phyloP scores from a whole-genome alignment of 2,797 vertebrate species.

The Pachyuromys duprasi region DNA sequence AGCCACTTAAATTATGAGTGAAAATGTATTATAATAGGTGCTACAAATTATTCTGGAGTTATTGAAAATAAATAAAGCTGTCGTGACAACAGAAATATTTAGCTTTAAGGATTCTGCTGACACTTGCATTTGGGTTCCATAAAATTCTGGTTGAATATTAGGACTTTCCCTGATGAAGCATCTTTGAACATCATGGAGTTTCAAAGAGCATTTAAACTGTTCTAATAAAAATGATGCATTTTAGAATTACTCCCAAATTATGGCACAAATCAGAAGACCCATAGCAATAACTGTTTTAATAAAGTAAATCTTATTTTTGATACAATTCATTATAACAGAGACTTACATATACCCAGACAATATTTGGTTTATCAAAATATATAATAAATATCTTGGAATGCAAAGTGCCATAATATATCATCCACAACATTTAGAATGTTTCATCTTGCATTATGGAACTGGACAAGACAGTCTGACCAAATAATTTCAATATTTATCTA shows the following conservation, averaged over 20 bases:
- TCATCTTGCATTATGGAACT: neutral
- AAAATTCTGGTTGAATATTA: neutral
- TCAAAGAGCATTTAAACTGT: conserved; percentile 39
- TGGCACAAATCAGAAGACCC: neutral
- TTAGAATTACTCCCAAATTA: conserved; percentile 51
- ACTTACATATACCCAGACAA: neutral
- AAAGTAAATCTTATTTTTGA: conserved; percentile 32
- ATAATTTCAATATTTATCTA: conserved; percentile 36
- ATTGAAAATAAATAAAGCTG: conserved; percentile 31
- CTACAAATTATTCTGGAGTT: neutral
- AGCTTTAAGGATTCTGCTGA: conserved; percentile 16
- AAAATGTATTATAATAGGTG: neutral
- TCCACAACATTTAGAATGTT: neutral
- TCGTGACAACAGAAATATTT: neutral
- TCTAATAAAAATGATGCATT: conserved; percentile 44
- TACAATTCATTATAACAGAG: conserved; percentile 12
- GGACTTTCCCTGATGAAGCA: neutral
- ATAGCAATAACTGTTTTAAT: neutral
- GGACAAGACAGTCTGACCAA: neutral
- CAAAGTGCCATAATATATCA: neutral
- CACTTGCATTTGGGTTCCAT: neutral
- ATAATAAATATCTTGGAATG: neutral
- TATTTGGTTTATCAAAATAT: neutral
- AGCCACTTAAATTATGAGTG: neutral
- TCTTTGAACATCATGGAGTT: neutral